Evolutionary conservation across 2,797 vertebrate species (phyloP).

Genomic region (Argyrosomus regius): DNA sequence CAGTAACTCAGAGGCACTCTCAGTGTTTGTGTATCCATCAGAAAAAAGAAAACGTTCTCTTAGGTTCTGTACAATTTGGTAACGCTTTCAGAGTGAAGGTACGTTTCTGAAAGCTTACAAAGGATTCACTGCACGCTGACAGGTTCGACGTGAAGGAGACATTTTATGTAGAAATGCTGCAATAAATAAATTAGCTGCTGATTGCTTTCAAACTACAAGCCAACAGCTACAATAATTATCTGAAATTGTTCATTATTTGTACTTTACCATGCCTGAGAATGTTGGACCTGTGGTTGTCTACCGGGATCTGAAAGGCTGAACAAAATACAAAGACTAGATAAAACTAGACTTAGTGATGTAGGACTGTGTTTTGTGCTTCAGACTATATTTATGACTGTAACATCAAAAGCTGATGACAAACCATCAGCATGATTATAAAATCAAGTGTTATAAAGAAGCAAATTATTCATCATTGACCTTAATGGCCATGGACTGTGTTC

Average conservation of each 20-base stretch:
- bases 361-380: neutral
- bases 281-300: neutral
- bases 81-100: neutral
- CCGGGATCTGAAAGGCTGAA: neutral
- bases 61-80: neutral
- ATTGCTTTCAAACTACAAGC: neutral
- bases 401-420: slow-evolving; percentile 13
- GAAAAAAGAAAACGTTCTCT: neutral
- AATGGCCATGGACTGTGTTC: slow-evolving; percentile 35
- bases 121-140: neutral
- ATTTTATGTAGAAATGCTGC: neutral
- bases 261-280: neutral
- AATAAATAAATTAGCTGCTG: neutral
- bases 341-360: neutral
- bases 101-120: neutral
- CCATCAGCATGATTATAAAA: slow-evolving; percentile 1
- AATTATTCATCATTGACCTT: slow-evolving; percentile 11
- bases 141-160: neutral
- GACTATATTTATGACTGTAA: slow-evolving; percentile 7
- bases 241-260: too few species aligned
- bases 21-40: neutral
- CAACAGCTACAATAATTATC: neutral
- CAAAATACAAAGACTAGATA: neutral
- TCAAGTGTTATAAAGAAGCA: neutral
- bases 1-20: neutral